Evolutionary conservation across 2,113 vertebrate genomes (phyloP), one percentile per base, ranked within the genome.

Genomic region (Epinephelus lanceolatus): DNA sequence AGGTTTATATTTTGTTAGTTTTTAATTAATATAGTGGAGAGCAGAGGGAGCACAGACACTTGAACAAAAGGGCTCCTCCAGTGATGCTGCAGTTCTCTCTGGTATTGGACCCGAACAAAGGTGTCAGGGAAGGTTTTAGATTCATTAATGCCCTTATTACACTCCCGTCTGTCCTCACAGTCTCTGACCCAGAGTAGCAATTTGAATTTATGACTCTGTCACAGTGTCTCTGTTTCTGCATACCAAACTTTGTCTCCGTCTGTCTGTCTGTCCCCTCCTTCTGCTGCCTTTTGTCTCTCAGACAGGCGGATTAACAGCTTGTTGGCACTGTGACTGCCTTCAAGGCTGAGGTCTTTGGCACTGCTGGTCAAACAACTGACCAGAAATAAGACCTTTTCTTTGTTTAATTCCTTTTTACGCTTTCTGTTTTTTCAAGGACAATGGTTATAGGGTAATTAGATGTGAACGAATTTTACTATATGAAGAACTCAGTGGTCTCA

Each of bases 241-340:
- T n/a, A 5, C 11, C 53, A 71, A 67, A 69, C 23, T 19, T 40
- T 45, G 23, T 47, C 49, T 30, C 40, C 52, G 19, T 57, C 23
- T 6, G 55, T n/a, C 45, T 23, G 49, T 52, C 52, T 62, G 51
- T 74, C 37, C 40, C 47, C 62, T 21, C 56, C 40, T 40, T 42
- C 59, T 56, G 25, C 33, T 71, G 45, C 66, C 55, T 21, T 47
- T 75, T 55, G 80, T 49, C 27, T 55, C 9, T 49, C 55, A 80
- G 53, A 53, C 59, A 52, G 68, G 70, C 45, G 62, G 73, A 69
- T 65, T 42, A 66, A 78, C 74, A 77, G 77, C 74, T 70, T 71
- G 71, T 82, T 87, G 88, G 80, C 79, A 3, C 52, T 11, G 33
- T 70, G 56, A 33, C 51, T 21, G 49, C 15, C 49, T 71, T n/a